Evolutionary conservation across 2,113 vertebrate species (phyloP).

Genomic region (Pitta sordida): DNA sequence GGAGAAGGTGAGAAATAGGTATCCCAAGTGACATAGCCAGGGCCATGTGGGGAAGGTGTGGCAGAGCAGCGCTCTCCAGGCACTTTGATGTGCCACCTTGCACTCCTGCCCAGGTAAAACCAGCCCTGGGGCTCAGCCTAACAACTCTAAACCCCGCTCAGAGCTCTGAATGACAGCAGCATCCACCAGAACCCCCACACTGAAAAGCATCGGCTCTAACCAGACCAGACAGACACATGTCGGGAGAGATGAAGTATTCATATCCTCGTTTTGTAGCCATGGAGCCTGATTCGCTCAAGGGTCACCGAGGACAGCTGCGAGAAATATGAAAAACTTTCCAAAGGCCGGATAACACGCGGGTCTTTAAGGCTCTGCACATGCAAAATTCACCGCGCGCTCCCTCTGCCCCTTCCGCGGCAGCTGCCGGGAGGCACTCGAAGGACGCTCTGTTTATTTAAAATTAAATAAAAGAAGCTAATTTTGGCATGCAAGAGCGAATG

Average conservation of each 20-base stretch:
- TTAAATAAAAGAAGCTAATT: slow-evolving; percentile 52
- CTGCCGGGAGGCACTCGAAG: slow-evolving; percentile 1
- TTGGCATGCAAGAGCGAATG: slow-evolving; percentile 7
- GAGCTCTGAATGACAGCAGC: neutral
- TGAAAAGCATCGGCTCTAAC: neutral
- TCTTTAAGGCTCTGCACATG: neutral
- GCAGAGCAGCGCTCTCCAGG: neutral
- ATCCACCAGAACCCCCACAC: neutral
- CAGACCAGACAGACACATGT: neutral
- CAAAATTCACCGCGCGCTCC: neutral
- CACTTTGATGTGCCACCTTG: too few species aligned
- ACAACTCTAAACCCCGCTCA: neutral
- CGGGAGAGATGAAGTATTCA: neutral
- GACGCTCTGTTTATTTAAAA: slow-evolving; percentile 4
- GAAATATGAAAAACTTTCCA: neutral
- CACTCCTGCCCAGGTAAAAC: neutral
- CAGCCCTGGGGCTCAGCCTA: neutral
- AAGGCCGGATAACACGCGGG: neutral
- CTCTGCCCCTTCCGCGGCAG: neutral
- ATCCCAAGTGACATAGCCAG: neutral
- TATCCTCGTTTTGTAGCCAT: neutral
- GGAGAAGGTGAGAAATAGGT: fast-evolving
- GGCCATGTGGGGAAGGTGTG: fast-evolving
- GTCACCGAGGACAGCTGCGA: neutral
- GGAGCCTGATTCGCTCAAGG: neutral